A percentile compares a stretch with the other conserved stretches of the same genome.
These are phyloP conservation scores for Onychostruthus taczanowskii DNA, from an alignment of 2,113 vertebrate species.

Conservation along the genomic window DNA sequence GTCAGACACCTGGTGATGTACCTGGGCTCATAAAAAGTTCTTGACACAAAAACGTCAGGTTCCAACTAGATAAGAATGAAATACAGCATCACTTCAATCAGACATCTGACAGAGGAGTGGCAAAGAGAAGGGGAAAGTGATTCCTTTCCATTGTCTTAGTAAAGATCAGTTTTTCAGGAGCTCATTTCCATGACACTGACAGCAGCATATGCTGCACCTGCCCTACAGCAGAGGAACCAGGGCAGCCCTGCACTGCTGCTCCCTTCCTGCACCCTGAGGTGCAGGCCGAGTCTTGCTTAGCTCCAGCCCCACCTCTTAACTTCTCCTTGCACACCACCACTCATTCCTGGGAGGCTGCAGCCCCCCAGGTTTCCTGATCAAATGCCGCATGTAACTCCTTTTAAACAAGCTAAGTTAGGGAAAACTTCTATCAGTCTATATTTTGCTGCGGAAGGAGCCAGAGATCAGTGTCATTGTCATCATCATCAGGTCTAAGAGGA, in stretches of 20 bases:
- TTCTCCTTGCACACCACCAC: background rate
- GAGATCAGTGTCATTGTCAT: no score
- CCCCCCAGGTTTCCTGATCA: background rate
- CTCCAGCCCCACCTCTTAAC: background rate
- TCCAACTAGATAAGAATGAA: background rate
- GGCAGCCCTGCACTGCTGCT: background rate
- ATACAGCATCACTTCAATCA: rapidly evolving
- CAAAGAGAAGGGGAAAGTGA: background rate
- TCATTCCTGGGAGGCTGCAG: background rate
- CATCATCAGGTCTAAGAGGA: background rate
- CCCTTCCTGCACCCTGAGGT: rapidly evolving
- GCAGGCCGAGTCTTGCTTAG: background rate
- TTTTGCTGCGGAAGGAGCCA: background rate
- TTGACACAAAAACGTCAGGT: background rate
- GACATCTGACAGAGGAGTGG: background rate
- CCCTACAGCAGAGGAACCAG: rapidly evolving
- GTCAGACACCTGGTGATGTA: background rate
- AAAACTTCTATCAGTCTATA: background rate
- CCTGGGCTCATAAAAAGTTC: background rate
- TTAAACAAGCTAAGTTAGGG: background rate
- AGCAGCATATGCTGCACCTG: background rate
- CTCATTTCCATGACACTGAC: background rate
- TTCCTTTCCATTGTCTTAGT: background rate
- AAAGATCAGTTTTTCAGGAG: background rate
- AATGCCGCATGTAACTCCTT: background rate